These are phyloP conservation scores for Sander lucioperca DNA, from an alignment of 2,113 vertebrate genomes.

Conservation along the genomic window DNA sequence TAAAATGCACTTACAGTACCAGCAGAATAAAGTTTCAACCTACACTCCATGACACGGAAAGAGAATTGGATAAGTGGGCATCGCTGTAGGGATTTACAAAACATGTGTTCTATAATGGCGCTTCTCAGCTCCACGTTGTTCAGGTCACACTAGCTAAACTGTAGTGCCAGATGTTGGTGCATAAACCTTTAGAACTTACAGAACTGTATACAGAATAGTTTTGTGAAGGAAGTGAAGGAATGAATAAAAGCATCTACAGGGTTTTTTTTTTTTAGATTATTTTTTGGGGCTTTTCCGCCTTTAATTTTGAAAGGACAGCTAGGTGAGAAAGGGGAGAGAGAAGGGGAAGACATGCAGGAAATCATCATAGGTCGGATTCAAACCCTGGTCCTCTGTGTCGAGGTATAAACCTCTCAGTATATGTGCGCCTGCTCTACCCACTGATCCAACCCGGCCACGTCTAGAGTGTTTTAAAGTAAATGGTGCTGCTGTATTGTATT, in stretches of 20 bases:
- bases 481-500: background rate
- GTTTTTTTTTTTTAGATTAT: background rate
- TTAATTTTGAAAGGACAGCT: no score
- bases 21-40: slow-evolving; percentile 42
- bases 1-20: slow-evolving; percentile 22
- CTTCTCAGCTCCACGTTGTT: slow-evolving; percentile 17
- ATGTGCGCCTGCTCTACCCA: no score
- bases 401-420: no score
- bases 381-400: no score
- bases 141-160: slow-evolving; percentile 3
- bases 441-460: no score
- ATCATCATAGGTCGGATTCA: no score
- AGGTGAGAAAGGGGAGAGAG: no score
- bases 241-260: background rate
- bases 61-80: slow-evolving; percentile 44
- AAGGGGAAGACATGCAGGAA: no score
- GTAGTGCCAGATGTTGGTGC: slow-evolving; percentile 14
- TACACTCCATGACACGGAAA: slow-evolving; percentile 46
- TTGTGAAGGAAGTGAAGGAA: background rate
- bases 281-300: no score
- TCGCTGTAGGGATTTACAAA: slow-evolving; percentile 38
- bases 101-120: slow-evolving; percentile 35
- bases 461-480: background rate
- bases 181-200: background rate
- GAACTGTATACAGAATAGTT: background rate